Evolutionary conservation across 2,888 invertebrate genomes (phyloP).

Genomic region (Euplexia lucipara): DNA sequence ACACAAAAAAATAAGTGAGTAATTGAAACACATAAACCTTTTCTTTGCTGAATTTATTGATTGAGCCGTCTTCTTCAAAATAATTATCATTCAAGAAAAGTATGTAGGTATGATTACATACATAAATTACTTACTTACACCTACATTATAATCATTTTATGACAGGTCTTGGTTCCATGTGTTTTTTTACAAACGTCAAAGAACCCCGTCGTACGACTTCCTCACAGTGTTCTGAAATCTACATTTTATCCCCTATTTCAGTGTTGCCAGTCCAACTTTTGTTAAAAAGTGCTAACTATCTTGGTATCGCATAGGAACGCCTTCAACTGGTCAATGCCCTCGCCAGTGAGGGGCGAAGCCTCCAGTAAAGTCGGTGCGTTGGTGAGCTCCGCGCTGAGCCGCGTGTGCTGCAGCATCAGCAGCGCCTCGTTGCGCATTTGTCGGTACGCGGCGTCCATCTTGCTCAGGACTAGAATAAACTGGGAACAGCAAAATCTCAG

Average conservation of each 20-base stretch:
- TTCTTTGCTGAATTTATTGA: too few species aligned
- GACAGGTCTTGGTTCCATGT: too few species aligned
- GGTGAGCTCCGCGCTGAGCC: conserved; percentile 93
- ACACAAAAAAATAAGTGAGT: too few species aligned
- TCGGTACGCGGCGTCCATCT: conserved; percentile 96
- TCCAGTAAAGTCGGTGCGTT: conserved; percentile 93
- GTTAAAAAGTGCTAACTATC: conserved; percentile 42
- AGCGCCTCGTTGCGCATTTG: conserved; percentile 97
- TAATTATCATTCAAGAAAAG: too few species aligned
- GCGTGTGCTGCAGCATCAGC: conserved; percentile 94
- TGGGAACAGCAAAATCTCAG: conserved; percentile 72
- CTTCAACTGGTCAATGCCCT: conserved; percentile 93
- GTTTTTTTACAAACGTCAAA: too few species aligned
- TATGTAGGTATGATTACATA: too few species aligned
- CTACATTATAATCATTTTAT: too few species aligned
- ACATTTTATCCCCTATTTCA: background rate
- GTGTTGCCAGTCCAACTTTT: background rate
- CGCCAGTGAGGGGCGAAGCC: conserved; percentile 94
- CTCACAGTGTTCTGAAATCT: too few species aligned
- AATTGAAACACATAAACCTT: too few species aligned
- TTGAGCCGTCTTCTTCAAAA: too few species aligned
- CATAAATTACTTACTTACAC: too few species aligned
- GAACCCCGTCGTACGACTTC: background rate
- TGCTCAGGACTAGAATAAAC: conserved; percentile 94
- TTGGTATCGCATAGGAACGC: conserved; percentile 75